Base-by-base conservation (phyloP, 1,140 invertebrate species). In the Meloidogyne hapla region DNA sequence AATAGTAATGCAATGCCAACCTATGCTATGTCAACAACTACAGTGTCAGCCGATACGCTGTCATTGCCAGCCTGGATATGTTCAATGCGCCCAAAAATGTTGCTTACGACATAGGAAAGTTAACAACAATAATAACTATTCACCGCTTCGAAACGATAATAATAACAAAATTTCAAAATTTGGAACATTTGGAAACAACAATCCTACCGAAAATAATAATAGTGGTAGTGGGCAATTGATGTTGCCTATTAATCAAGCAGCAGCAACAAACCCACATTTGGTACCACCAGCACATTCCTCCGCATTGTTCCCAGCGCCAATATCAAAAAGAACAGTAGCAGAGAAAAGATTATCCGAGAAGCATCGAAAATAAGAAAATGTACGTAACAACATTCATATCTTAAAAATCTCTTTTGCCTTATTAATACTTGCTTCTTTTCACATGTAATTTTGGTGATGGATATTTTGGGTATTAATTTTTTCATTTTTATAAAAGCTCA, bases 41-140 rank as follows among this genome's bases (percentile, higher is more conserved):
- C 75, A 38, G 2, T 76, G 75, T 64, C 75, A 76, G 40, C 75
- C 75, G 6, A 28, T 76, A 6, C 64, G 66, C 26, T 76, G 75
- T 42, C 75, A 76, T n/a, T 76, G 75, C 45, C 75, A 76, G 13
- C 75, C 75, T 63, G 75, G 67, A 13, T 76, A 76, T 76, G 15
- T 76, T 26, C 67, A 74, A 74, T 76, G 67, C 69, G 64, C 38
- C 48, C 21, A 21, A n/a, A 73, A 56, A 23, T 73, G 70, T 9
- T 73, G 70, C 63, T 63, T 73, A 23, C 70, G 70, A 28, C 63
- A 73, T 63, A 63, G 70, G 63, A 73, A 73, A 63, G 70, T 63
- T 3, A 61, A 73, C 48, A 56, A 73, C 48, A 56, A 56, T n/a
- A 56, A 56, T 56, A n/a, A 56, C n/a, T 56, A n/a, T 56, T 56